Percentiles rank a stretch among this genome's conserved stretches.
phyloP scores from a whole-genome alignment of 1,140 invertebrate genomes.

The Bicyclus anynana region DNA sequence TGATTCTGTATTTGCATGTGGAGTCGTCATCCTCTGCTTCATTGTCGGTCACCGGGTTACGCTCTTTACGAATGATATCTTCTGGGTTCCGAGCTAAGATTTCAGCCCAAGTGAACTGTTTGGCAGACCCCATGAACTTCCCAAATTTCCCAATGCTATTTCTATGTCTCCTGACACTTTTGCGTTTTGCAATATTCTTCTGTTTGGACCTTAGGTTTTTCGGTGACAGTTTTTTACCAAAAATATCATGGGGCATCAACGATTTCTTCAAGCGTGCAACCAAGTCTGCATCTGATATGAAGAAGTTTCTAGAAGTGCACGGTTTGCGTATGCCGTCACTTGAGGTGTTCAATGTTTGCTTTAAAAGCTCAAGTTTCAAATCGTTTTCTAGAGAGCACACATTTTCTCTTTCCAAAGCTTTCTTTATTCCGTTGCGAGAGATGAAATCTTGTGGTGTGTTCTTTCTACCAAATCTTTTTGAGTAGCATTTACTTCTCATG shows the following conservation, averaged over 20 bases:
- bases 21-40: constrained; percentile 62
- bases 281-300: constrained; percentile 69
- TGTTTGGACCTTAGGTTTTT: constrained; percentile 75
- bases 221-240: constrained; percentile 69
- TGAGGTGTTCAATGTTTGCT: constrained; percentile 64
- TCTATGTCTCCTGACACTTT: constrained; percentile 59
- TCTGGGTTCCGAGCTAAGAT: constrained; percentile 78
- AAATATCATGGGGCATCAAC: constrained; percentile 62
- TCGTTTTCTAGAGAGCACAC: constrained; percentile 67
- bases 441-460: constrained; percentile 59
- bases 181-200: constrained; percentile 63
- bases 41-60: constrained; percentile 41
- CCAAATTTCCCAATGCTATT: constrained; percentile 73
- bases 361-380: constrained; percentile 67
- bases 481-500: constrained; percentile 56
- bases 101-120: constrained; percentile 78
- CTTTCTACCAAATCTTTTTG: constrained; percentile 60
- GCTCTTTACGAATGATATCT: constrained; percentile 74
- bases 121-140: constrained; percentile 73
- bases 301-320: constrained; percentile 70
- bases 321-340: constrained; percentile 69
- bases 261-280: constrained; percentile 68
- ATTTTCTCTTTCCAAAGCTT: constrained; percentile 68
- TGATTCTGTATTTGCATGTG: constrained; percentile 67
- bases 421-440: constrained; percentile 61